A percentile compares a stretch with the other conserved stretches of the same genome.
Evolutionary conservation across 2,888 invertebrate species (phyloP).

Genomic region (Phrixothrix hirtus): DNA sequence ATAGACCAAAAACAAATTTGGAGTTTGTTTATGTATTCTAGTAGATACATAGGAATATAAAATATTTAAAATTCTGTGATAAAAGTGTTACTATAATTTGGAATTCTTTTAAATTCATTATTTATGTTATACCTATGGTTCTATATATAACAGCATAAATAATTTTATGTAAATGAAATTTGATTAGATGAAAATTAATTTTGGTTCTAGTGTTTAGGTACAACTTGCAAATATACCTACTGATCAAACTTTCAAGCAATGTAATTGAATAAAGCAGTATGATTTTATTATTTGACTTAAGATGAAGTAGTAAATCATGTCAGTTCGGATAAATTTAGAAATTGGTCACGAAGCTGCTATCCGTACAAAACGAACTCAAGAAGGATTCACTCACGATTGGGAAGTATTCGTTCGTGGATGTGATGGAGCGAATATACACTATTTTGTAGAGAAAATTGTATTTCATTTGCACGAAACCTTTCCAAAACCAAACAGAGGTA

Average conservation of each 20-base stretch:
- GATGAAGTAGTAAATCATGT: constrained; percentile 54
- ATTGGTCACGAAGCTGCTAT: constrained; percentile 89
- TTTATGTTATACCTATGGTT: no score
- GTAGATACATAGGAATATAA: neutral
- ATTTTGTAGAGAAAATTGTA: constrained; percentile 91
- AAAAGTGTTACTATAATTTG: no score
- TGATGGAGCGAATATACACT: constrained; percentile 83
- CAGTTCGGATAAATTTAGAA: constrained; percentile 82
- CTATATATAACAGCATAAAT: no score
- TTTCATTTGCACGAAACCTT: constrained; percentile 92
- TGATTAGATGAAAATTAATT: no score
- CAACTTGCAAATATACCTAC: no score
- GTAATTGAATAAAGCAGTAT: constrained; percentile 1
- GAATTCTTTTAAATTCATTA: no score
- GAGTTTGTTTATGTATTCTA: constrained; percentile 8
- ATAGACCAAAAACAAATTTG: constrained; percentile 9
- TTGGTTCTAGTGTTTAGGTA: no score
- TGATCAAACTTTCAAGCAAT: constrained; percentile 7
- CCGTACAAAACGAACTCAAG: constrained; percentile 78
- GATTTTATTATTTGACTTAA: constrained; percentile 3
- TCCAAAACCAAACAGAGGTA: constrained; percentile 88
- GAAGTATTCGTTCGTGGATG: constrained; percentile 90
- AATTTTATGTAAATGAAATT: no score
- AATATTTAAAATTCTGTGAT: no score
- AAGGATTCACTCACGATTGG: constrained; percentile 98